Percentiles rank a stretch among this genome's conserved stretches.
phyloP scores from a whole-genome alignment of 2,797 vertebrate species.

The Rhabdomys pumilio region DNA sequence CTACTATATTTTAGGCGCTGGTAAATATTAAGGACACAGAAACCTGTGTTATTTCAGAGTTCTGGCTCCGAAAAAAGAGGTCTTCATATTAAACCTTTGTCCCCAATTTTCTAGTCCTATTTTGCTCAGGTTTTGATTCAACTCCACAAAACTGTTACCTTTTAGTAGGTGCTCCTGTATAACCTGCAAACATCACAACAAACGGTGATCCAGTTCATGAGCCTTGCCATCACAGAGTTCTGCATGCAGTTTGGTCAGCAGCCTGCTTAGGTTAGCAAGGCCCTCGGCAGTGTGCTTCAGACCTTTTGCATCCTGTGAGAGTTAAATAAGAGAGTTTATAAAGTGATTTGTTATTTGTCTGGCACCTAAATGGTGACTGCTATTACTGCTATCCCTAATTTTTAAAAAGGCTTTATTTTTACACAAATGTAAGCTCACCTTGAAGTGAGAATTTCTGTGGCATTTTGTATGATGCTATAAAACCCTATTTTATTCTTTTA shows the following conservation, averaged over 20 bases:
- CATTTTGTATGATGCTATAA: constrained; percentile 51
- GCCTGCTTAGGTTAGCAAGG: constrained; percentile 12
- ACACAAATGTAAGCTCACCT: background rate
- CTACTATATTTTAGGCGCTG: background rate
- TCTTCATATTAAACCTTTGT: constrained; percentile 55
- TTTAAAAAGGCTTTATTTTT: constrained; percentile 45
- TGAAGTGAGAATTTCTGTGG: constrained; percentile 55
- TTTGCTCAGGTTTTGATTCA: constrained; percentile 54
- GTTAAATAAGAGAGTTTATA: constrained; percentile 54
- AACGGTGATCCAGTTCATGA: background rate
- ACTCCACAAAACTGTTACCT: constrained; percentile 25
- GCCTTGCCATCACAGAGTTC: constrained; percentile 25
- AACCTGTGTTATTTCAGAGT: constrained; percentile 18
- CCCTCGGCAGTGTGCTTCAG: constrained; percentile 19
- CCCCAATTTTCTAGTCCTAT: constrained; percentile 20
- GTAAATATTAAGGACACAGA: constrained; percentile 50
- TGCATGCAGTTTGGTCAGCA: background rate
- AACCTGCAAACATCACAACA: constrained; percentile 49
- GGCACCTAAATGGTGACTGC: constrained; percentile 34
- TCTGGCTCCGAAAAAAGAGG: background rate
- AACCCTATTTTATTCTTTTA: constrained; percentile 61
- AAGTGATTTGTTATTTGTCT: constrained; percentile 3
- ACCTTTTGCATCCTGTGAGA: background rate
- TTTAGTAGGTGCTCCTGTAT: constrained; percentile 52
- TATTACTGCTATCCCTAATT: background rate